These are phyloP conservation scores for Blastomussa wellsi DNA, from an alignment of 92 coral and sea anemone species.

Conservation along the genomic window DNA sequence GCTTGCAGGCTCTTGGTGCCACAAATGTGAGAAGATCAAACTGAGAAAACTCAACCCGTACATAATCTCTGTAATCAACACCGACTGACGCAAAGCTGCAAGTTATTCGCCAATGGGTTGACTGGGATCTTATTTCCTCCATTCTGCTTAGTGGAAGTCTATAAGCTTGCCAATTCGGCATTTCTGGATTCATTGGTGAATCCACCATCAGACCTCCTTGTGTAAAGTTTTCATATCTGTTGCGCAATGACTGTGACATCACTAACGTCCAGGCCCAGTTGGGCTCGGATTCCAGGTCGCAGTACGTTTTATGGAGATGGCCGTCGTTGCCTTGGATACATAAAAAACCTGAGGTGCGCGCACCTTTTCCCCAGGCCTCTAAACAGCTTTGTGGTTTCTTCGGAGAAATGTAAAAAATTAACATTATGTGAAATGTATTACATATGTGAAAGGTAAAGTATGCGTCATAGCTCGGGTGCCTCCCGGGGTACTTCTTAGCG, in stretches of 20 bases:
- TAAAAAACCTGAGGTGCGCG: constrained; percentile 2
- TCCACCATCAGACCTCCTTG: constrained; percentile 21
- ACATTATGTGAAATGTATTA: background rate
- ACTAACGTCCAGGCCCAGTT: constrained; percentile 48
- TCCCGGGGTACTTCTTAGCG: no score
- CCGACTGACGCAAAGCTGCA: constrained; percentile 40
- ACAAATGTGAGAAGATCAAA: constrained; percentile 27
- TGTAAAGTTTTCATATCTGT: constrained; percentile 18
- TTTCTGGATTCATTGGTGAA: constrained; percentile 14
- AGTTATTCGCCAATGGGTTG: constrained; percentile 53
- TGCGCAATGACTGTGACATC: constrained; percentile 22
- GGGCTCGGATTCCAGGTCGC: constrained; percentile 42
- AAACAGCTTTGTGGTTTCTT: constrained; percentile 16
- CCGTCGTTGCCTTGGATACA: constrained; percentile 6
- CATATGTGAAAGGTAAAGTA: background rate
- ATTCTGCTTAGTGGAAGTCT: constrained; percentile 44
- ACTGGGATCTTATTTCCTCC: constrained; percentile 19
- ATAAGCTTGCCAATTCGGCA: constrained; percentile 44
- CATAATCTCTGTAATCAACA: constrained; percentile 38
- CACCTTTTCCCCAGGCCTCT: constrained; percentile 4
- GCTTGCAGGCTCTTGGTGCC: background rate
- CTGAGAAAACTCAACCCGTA: constrained; percentile 6
- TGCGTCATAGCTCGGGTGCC: no score
- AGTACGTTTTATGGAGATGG: constrained; percentile 18
- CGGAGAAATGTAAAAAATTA: background rate